phyloP scores from a whole-genome alignment of 2,888 invertebrate species.

The Chelonus formosanus region DNA sequence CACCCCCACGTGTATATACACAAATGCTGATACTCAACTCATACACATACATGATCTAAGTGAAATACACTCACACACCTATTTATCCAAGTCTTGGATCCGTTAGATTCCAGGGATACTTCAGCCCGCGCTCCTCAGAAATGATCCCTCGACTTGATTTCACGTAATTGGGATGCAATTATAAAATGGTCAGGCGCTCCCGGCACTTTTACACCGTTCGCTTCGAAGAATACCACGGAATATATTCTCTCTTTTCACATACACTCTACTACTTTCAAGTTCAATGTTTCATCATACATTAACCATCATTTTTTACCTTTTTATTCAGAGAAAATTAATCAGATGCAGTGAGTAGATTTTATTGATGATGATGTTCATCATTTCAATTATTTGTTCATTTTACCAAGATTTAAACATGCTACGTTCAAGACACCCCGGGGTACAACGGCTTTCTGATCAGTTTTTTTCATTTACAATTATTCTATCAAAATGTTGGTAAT shows the following conservation, averaged over 20 bases:
- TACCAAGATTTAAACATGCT: no score
- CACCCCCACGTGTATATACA: slow-evolving; percentile 45
- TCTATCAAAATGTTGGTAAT: no score
- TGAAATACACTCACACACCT: slow-evolving; percentile 46
- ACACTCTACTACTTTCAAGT: background rate
- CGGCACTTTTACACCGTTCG: slow-evolving; percentile 46
- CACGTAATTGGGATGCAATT: slow-evolving; percentile 55
- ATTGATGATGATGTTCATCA: no score
- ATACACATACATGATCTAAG: slow-evolving; percentile 33
- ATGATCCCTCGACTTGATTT: slow-evolving; percentile 48
- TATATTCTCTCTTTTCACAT: slow-evolving; percentile 15
- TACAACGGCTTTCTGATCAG: no score
- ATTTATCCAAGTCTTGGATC: slow-evolving; percentile 50
- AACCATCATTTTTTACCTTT: background rate
- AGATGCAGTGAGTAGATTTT: no score
- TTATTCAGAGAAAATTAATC: background rate
- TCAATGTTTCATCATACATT: slow-evolving; percentile 1
- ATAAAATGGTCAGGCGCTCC: slow-evolving; percentile 51
- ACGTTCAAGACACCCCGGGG: no score
- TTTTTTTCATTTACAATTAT: no score
- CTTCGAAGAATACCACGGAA: slow-evolving; percentile 43
- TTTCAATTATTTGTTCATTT: no score
- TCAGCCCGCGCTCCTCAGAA: slow-evolving; percentile 39
- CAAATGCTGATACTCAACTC: slow-evolving; percentile 10
- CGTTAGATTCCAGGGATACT: slow-evolving; percentile 58